phyloP scores from a whole-genome alignment of 2,113 vertebrate genomes.

The Cynopterus brachyotis region DNA sequence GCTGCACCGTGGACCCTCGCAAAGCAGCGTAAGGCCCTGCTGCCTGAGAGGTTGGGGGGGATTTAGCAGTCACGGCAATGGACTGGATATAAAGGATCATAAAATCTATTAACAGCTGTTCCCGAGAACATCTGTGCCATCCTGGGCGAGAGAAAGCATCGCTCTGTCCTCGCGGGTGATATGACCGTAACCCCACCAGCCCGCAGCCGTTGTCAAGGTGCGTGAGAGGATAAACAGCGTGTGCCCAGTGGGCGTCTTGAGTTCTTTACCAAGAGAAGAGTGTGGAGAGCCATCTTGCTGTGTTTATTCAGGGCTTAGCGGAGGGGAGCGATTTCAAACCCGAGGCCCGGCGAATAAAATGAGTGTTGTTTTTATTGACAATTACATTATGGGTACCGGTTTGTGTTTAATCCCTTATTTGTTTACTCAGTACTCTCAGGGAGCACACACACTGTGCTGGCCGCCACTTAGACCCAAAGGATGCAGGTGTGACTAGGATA shows the following conservation, averaged over 20 bases:
- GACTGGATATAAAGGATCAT: constrained; percentile 50
- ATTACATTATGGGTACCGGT: not conserved
- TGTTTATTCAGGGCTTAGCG: not conserved
- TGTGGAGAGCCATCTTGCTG: not conserved
- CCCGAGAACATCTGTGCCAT: not conserved
- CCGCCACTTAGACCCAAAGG: not conserved
- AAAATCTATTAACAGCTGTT: constrained; percentile 62
- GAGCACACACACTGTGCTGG: not conserved
- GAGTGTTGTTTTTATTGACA: not conserved
- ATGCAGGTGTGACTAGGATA: not conserved
- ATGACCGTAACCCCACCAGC: not conserved
- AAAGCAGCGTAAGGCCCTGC: constrained; percentile 34
- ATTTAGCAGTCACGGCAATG: constrained; percentile 62
- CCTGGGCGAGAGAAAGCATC: constrained; percentile 27
- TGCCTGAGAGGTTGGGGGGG: constrained; percentile 48
- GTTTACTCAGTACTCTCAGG: not conserved
- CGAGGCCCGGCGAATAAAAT: not conserved
- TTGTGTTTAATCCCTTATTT: not conserved
- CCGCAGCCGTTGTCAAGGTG: not conserved
- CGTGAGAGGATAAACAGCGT: not conserved
- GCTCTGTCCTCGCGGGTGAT: not conserved
- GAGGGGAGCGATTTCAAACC: constrained; percentile 6
- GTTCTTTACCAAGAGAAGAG: not conserved
- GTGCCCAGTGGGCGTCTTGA: not conserved
- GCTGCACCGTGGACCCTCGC: constrained; percentile 52